Conservation (phyloP, 2,113 vertebrate species). For the Propithecus coquereli region DNA sequence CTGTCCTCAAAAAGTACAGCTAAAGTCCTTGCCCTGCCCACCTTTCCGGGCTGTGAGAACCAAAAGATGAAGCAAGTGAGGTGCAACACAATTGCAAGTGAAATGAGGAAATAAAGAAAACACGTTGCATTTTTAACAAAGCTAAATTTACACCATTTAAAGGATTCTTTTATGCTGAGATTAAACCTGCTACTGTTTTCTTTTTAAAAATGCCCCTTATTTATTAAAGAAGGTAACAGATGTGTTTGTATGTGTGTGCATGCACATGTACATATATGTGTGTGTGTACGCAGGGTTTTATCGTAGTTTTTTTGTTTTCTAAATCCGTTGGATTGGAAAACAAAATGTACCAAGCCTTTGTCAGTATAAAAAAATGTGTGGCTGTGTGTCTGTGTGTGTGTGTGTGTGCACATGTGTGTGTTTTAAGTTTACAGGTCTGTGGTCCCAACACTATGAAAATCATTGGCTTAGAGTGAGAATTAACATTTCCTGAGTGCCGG, state of each 20-base stretch:
- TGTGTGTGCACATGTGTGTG: background rate
- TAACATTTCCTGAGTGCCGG: background rate
- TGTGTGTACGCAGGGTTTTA: background rate
- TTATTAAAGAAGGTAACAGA: background rate
- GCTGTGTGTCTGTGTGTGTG: background rate
- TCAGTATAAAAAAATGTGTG: background rate
- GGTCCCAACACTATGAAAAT: background rate
- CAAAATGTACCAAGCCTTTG: background rate
- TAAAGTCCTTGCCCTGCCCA: background rate
- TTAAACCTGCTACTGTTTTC: background rate
- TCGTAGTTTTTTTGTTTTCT: background rate
- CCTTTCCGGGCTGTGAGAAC: background rate
- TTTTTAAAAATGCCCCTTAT: background rate
- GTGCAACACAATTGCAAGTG: background rate
- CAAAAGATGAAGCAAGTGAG: background rate
- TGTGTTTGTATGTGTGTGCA: background rate
- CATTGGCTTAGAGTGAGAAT: background rate
- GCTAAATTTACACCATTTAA: background rate
- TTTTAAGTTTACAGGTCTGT: background rate
- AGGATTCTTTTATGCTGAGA: background rate
- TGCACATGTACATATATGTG: fast-evolving
- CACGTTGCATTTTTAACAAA: background rate
- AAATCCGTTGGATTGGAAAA: background rate
- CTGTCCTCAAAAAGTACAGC: background rate
- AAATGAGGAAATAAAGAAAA: background rate